Conservation (phyloP, 1,140 invertebrate genomes). For the Thaumatotibia leucotreta region DNA sequence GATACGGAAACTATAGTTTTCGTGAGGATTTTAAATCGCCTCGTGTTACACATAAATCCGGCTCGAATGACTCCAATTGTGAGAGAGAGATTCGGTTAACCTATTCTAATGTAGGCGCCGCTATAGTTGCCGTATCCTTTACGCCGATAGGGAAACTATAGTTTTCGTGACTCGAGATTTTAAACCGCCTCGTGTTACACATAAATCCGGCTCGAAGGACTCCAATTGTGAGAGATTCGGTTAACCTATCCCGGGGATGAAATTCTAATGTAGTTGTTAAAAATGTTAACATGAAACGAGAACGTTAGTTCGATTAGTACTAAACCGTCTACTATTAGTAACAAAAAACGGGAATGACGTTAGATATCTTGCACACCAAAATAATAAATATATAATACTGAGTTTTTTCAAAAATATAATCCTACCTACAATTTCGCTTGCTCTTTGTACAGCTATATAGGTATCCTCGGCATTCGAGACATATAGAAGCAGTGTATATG, state of each 20-base stretch:
- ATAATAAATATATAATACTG: conserved; percentile 15
- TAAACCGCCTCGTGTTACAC: background rate
- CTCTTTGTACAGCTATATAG: background rate
- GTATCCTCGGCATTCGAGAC: background rate
- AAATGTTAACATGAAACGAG: conserved; percentile 33
- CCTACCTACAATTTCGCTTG: background rate
- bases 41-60: too few relatives aligned
- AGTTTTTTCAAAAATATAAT: background rate
- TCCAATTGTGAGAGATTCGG: background rate
- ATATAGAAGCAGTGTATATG: background rate
- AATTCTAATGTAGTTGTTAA: conserved; percentile 15
- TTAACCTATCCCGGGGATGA: conserved; percentile 22
- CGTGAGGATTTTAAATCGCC: too few relatives aligned
- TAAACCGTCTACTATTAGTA: conserved; percentile 26
- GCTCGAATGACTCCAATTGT: too few relatives aligned
- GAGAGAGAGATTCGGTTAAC: too few relatives aligned
- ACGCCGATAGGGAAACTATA: background rate
- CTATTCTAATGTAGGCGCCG: too few relatives aligned
- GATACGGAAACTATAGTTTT: too few relatives aligned
- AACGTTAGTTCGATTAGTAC: conserved; percentile 42
- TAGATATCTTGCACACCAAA: conserved; percentile 17
- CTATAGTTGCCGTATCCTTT: background rate
- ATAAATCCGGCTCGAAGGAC: background rate
- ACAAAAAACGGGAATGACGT: conserved; percentile 18
- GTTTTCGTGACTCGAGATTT: background rate